Evolutionary conservation across 2,113 vertebrate genomes (phyloP).

Genomic region (Montifringilla adamsi): DNA sequence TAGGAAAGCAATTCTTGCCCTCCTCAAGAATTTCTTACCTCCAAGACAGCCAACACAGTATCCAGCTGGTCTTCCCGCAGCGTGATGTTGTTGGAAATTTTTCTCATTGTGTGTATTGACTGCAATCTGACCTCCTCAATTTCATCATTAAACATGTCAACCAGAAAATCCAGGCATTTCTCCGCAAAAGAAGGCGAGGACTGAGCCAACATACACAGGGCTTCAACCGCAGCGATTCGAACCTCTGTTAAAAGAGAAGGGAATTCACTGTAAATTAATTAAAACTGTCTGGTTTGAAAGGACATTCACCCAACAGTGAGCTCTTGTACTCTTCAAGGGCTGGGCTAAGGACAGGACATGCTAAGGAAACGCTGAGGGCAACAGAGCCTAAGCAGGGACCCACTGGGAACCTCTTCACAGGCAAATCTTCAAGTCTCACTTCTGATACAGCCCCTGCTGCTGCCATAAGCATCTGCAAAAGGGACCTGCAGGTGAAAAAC

Average conservation of each 20-base stretch:
- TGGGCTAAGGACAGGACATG: neutral
- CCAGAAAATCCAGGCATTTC: conserved; percentile 96
- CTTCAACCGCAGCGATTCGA: conserved; percentile 92
- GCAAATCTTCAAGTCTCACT: neutral
- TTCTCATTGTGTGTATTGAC: conserved; percentile 94
- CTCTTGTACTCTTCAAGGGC: neutral
- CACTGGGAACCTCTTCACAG: neutral
- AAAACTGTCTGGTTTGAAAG: neutral
- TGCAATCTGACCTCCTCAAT: conserved; percentile 96
- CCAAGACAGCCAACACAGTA: conserved; percentile 92
- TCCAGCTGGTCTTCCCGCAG: conserved; percentile 96
- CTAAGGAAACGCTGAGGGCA: neutral
- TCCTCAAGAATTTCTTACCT: conserved; percentile 72
- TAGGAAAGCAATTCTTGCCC: neutral
- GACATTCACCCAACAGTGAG: neutral
- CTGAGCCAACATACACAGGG: conserved; percentile 88
- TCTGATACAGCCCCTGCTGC: neutral
- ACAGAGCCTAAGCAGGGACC: neutral
- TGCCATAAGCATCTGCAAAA: neutral
- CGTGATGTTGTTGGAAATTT: conserved; percentile 93
- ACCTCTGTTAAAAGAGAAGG: conserved; percentile 77
- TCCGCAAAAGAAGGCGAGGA: conserved; percentile 90
- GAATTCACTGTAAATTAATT: neutral
- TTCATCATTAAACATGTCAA: conserved; percentile 99
- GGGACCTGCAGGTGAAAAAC: neutral